Evolutionary conservation across 1,140 invertebrate genomes (phyloP), one percentile per base, ranked within the genome.

Genomic region (Pteromalus puparum): DNA sequence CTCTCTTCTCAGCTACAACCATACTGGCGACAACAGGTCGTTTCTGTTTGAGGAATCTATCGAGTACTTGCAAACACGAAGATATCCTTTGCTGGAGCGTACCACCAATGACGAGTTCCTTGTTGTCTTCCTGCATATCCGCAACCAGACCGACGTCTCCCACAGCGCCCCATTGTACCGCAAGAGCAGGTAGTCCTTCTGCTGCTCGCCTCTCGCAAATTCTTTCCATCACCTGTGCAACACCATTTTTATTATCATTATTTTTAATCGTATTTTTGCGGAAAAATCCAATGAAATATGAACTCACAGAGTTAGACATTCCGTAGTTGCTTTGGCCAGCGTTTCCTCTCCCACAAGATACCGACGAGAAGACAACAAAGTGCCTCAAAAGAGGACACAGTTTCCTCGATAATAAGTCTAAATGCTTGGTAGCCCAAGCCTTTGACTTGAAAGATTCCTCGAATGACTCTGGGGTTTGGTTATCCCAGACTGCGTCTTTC

Each of bases 321-420:
- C 93, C 96, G 90, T 97, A 97, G 89, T 96, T 97, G 5, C 94
- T 94, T 90, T 97, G 96, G 15, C 96, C 96, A 78, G 94, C 93
- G 91, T 97, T 97, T 53, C 96, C 96, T 78, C 95, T 92, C 3
- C 96, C 96, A 91, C 95, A 96, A 79, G 94, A 94, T 9, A 97
- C 94, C 28, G 95, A 96, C 12, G 96, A 97, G 89, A 97, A 97
- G 0, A 95, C 94, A 15, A 94, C 92, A 85, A 94, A 94, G 78
- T 94, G 87, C 38, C 46, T 82, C 1, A 82, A 34, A 1, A 7
- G 26, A 13, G 93, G 93, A 85, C 93, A 94, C 65, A 92, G 70
- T 78, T 87, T 88, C 79, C 94, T 89, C 1, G 92, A 91, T 2
- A 92, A 53, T 86, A 89, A 84, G 86, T 94, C 93, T 2, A 94